phyloP scores from a whole-genome alignment of 2,113 vertebrate species.

The Grus americana region DNA sequence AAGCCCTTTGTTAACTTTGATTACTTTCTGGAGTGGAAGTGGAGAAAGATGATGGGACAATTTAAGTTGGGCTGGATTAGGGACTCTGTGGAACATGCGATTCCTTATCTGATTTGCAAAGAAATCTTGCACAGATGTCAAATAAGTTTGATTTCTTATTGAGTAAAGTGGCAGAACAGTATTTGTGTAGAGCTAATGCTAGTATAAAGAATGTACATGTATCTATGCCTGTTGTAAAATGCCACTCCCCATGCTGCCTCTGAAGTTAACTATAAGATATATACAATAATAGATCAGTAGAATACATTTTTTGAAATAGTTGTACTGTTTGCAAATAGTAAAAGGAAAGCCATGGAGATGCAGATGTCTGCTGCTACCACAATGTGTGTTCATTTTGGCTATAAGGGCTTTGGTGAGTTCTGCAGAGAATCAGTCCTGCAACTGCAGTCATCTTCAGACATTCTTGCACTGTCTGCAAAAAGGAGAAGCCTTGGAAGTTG shows the following conservation, averaged over 20 bases:
- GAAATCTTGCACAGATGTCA: neutral
- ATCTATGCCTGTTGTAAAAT: neutral
- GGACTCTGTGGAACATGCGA: rapidly evolving
- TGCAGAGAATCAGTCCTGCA: neutral
- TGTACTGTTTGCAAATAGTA: neutral
- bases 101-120: neutral
- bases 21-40: neutral
- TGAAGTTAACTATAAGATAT: neutral
- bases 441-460: neutral
- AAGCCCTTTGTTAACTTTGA: neutral
- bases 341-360: neutral
- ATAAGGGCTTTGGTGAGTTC: neutral
- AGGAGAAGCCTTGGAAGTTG: neutral
- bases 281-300: neutral
- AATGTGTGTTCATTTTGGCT: neutral
- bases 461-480: neutral
- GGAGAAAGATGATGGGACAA: neutral
- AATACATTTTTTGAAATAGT: neutral
- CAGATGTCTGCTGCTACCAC: neutral
- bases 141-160: neutral
- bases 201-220: neutral
- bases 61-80: neutral
- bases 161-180: neutral
- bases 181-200: neutral
- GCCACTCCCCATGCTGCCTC: neutral